A percentile compares a stretch with the other conserved stretches of the same genome.
These are phyloP conservation scores for Drosophila longiperda DNA, from an alignment of 2,888 invertebrate genomes.

Conservation along the genomic window DNA sequence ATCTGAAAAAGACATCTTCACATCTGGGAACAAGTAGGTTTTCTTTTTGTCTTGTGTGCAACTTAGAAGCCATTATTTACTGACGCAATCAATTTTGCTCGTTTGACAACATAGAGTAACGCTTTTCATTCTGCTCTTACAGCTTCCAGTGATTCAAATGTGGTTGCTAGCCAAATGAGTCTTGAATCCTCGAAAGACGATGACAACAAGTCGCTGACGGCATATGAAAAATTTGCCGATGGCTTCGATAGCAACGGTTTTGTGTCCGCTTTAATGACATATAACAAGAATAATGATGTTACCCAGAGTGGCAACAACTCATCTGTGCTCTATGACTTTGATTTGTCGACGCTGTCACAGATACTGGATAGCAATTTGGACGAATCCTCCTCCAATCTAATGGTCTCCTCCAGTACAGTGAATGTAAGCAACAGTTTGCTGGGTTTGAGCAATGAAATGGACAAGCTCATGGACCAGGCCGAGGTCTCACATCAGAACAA, in stretches of 20 bases:
- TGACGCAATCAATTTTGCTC: background rate
- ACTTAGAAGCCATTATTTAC: background rate
- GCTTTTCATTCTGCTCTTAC: background rate
- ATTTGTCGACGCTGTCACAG: conserved; percentile 70
- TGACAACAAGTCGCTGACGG: conserved; percentile 75
- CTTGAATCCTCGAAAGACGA: conserved; percentile 74
- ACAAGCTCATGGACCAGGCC: conserved; percentile 72
- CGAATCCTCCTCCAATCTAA: conserved; percentile 51
- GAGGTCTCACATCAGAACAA: conserved; percentile 65
- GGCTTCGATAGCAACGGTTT: conserved; percentile 83
- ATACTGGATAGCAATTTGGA: conserved; percentile 69
- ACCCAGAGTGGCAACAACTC: conserved; percentile 65
- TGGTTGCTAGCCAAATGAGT: conserved; percentile 61
- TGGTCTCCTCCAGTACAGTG: conserved; percentile 67
- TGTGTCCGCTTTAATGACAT: conserved; percentile 76
- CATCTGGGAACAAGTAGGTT: conserved; percentile 59
- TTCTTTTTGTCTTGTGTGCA: background rate
- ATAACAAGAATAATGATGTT: conserved; percentile 67
- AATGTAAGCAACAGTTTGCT: conserved; percentile 61
- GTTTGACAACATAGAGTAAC: background rate
- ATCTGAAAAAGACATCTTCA: conserved; percentile 65
- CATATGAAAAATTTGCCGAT: conserved; percentile 82
- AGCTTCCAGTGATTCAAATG: conserved; percentile 64
- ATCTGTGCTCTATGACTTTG: conserved; percentile 72
- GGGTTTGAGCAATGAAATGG: conserved; percentile 71